These are phyloP conservation scores for Musca vetustissima DNA, from an alignment of 1,140 invertebrate genomes.

Conservation along the genomic window DNA sequence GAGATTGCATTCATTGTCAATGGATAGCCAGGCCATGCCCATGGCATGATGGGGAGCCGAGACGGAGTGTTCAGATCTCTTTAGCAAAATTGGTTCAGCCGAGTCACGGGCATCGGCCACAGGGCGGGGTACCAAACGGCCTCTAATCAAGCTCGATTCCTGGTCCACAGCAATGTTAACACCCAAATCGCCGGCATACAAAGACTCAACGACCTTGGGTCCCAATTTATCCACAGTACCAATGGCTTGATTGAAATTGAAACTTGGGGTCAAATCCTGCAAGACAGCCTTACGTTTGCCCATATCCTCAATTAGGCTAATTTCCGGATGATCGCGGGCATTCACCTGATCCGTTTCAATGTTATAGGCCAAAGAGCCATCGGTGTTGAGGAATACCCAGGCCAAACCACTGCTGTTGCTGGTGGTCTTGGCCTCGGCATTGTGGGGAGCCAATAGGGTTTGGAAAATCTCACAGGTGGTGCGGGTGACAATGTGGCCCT, in stretches of 20 bases:
- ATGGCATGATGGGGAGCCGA: slow-evolving; percentile 59
- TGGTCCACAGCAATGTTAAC: slow-evolving; percentile 69
- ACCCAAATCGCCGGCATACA: slow-evolving; percentile 77
- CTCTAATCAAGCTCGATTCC: slow-evolving; percentile 62
- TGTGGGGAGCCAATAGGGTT: slow-evolving; percentile 61
- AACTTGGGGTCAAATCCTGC: slow-evolving; percentile 67
- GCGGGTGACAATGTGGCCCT: slow-evolving; percentile 68
- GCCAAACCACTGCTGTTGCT: slow-evolving; percentile 69
- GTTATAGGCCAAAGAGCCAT: slow-evolving; percentile 73
- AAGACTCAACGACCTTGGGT: slow-evolving; percentile 72
- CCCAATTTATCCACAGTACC: slow-evolving; percentile 67
- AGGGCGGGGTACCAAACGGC: slow-evolving; percentile 67
- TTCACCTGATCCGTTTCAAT: slow-evolving; percentile 62
- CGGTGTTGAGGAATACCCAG: slow-evolving; percentile 75
- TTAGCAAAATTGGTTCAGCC: slow-evolving; percentile 66
- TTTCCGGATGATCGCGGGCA: slow-evolving; percentile 62
- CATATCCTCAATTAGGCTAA: slow-evolving; percentile 71
- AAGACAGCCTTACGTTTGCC: slow-evolving; percentile 69
- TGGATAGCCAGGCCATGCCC: slow-evolving; percentile 79
- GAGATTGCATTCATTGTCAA: slow-evolving; percentile 79
- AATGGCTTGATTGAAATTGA: slow-evolving; percentile 65
- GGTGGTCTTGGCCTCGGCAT: slow-evolving; percentile 50
- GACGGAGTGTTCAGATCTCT: slow-evolving; percentile 59
- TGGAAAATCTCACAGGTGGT: slow-evolving; percentile 82
- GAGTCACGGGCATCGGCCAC: slow-evolving; percentile 75